Evolutionary conservation across 2,888 invertebrate genomes (phyloP).

Genomic region (Pristionchus mayeri): DNA sequence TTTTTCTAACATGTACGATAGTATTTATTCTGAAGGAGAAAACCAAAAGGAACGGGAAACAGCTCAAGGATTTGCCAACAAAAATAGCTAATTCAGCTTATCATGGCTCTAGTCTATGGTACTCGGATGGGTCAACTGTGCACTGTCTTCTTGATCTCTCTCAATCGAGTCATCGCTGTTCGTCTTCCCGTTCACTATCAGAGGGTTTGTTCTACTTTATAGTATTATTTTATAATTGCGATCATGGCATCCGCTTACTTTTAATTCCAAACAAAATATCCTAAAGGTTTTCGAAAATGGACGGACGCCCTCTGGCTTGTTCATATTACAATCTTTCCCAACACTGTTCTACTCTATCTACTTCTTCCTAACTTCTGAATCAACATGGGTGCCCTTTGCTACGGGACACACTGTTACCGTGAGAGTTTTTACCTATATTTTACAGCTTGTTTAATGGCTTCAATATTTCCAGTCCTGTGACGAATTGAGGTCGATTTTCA

Average conservation of each 20-base stretch:
- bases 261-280: too few species aligned
- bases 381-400: background rate
- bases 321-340: background rate
- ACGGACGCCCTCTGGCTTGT: background rate
- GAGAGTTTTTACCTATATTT: background rate
- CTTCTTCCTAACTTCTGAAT: background rate
- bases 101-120: background rate
- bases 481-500: too few species aligned
- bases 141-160: background rate
- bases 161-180: conserved; percentile 7
- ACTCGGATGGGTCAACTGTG: conserved; percentile 11
- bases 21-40: too few species aligned
- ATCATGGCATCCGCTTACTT: too few species aligned
- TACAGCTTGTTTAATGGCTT: too few species aligned
- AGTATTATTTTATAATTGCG: background rate
- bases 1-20: too few species aligned
- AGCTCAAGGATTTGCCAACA: too few species aligned
- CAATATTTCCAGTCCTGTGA: too few species aligned
- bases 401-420: background rate
- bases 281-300: background rate
- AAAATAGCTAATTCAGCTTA: background rate
- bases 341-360: background rate
- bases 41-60: too few species aligned
- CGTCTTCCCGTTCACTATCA: background rate
- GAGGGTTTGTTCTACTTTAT: background rate